Evolutionary conservation across 2,888 invertebrate genomes (phyloP).

Genomic region (Blastobasis lacticolella): DNA sequence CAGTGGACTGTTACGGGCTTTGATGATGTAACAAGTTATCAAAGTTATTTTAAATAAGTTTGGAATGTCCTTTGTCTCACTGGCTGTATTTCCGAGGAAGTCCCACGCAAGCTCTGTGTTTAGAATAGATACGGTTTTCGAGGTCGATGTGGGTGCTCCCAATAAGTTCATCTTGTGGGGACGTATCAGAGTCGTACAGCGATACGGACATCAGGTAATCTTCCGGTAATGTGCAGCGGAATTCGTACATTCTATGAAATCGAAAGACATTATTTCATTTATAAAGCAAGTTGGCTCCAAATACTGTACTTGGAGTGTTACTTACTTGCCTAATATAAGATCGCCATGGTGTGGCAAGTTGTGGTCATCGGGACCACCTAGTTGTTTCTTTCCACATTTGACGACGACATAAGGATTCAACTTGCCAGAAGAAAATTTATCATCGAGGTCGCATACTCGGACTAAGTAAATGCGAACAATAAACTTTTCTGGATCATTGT

Average conservation of each 20-base stretch:
- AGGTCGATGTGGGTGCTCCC: slow-evolving; percentile 90
- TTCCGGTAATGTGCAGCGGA: slow-evolving; percentile 81
- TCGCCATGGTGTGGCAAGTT: slow-evolving; percentile 80
- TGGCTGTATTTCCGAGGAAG: slow-evolving; percentile 79
- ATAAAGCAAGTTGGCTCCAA: too few relatives aligned
- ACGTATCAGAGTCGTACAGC: slow-evolving; percentile 83
- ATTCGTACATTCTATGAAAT: slow-evolving; percentile 79
- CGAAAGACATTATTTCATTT: too few relatives aligned
- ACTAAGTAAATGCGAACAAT: slow-evolving; percentile 85
- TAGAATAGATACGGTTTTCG: slow-evolving; percentile 88
- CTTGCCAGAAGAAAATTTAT: slow-evolving; percentile 80
- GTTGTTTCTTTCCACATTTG: slow-evolving; percentile 76
- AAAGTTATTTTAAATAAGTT: too few relatives aligned
- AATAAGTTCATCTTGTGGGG: slow-evolving; percentile 83
- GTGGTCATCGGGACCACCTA: slow-evolving; percentile 79
- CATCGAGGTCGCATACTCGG: slow-evolving; percentile 80
- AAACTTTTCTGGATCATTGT: slow-evolving; percentile 75
- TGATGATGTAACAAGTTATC: too few relatives aligned
- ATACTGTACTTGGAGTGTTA: slow-evolving; percentile 16
- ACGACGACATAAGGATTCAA: slow-evolving; percentile 87
- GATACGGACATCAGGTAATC: slow-evolving; percentile 83
- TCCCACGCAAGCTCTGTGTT: slow-evolving; percentile 86
- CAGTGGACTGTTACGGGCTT: too few relatives aligned
- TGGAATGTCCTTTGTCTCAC: slow-evolving; percentile 52
- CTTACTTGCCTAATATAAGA: slow-evolving; percentile 87